Base-by-base conservation (phyloP, 1,140 invertebrate species). In the Drepana arcuata region DNA sequence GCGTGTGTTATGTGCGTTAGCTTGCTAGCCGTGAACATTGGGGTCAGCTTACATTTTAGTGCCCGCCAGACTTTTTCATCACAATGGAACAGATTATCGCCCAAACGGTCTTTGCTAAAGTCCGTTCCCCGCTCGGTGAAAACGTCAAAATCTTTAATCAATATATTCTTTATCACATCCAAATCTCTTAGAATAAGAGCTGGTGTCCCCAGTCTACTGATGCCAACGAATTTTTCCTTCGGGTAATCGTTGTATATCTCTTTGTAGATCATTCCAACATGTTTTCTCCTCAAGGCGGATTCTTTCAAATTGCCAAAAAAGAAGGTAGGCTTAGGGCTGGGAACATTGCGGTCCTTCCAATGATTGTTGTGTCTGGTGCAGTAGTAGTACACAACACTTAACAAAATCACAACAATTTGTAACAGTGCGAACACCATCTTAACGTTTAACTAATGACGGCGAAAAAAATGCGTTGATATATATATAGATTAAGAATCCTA, bases 11-110 rank as follows among this genome's bases (percentile, higher is more conserved):
- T 86, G 9, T 47, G 52, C 49, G 86, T 88, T 6, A 89, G 63
- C 61, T 88, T 88, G 2, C 77, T 83, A 0, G 86, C 75, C 0
- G 86, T 86, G 44, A 89, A 89, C 2, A 84, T 81, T 0, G 88
- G 87, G 0, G 82, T 82, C 2, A 89, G 35, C 35, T 86, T 86
- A 0, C 59, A 46, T 16, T 87, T 63, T 0, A 89, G 33, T 16
- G 58, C 65, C 28, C 71, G 80, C 88, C 87, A 89, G 35, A 72
- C 72, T 2, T 65, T 40, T 0, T 72, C 75, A 9, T 48, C 48
- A 12, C 47, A 21, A 23, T 48, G 36, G 28, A 69, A 64, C 1
- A 69, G 24, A 43, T 65, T 53, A 1, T 36, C 39, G 13, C 48
- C 51, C 6, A 55, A 18, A 2, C 30, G 27, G 16, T 51, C 24